Conservation (phyloP, 2,888 invertebrate species). For the Rutpela maculata region DNA sequence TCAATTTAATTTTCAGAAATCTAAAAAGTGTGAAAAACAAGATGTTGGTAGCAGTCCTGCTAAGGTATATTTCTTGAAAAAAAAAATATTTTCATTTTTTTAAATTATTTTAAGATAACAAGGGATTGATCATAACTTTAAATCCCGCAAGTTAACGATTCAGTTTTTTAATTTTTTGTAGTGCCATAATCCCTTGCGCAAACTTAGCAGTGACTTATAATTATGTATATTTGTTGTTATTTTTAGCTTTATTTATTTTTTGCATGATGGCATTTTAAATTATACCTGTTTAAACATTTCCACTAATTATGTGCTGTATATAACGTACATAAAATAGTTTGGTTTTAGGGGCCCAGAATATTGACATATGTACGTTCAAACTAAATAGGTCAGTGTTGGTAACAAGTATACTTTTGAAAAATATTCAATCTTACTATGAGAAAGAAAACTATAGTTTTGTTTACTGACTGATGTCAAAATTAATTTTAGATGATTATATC, state of each 20-base stretch:
- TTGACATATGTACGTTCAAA: background rate
- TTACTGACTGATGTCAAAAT: too few species aligned
- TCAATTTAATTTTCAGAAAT: conserved; percentile 81
- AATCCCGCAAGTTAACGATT: background rate
- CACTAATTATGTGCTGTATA: background rate
- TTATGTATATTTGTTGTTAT: conserved; percentile 2
- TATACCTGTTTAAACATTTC: conserved; percentile 27
- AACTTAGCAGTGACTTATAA: conserved; percentile 1
- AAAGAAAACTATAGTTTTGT: too few species aligned
- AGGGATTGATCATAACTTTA: background rate
- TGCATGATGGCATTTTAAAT: conserved; percentile 41
- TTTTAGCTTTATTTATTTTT: conserved; percentile 31
- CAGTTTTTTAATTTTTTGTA: background rate
- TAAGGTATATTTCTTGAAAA: conserved; percentile 77
- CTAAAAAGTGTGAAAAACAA: conserved; percentile 86
- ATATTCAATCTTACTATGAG: too few species aligned
- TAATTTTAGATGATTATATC: too few species aligned
- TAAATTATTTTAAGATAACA: conserved; percentile 21
- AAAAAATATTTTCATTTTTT: conserved; percentile 31
- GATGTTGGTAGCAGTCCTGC: conserved; percentile 79
- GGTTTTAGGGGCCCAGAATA: background rate
- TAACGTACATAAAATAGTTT: background rate
- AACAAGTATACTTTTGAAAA: background rate
- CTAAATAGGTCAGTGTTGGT: background rate
- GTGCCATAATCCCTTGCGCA: background rate